Evolutionary conservation across 2,797 vertebrate genomes (phyloP), one percentile per base, ranked within the genome.

Genomic region (Peromyscus attwateri): DNA sequence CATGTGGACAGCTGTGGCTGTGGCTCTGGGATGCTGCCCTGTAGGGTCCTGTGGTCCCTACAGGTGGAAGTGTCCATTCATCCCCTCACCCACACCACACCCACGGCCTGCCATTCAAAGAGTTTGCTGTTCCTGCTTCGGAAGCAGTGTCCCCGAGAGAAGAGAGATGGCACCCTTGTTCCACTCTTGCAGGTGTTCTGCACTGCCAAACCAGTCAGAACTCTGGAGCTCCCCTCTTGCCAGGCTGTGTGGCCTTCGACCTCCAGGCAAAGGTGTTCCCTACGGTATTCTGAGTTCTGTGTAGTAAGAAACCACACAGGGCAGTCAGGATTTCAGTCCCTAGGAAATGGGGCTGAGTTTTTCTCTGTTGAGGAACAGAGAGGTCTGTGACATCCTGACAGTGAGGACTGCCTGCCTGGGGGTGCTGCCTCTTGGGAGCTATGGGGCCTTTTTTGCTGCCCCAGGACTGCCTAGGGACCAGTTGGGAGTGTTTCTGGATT

Each of bases 121-220:
- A n/a, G 16, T 37, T 19, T 37, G 29, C 73, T 3, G 31, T 55
- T 27, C 17, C 64, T 4, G 34, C 70, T 57, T 31, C 14, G 8
- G 49, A 79, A 17, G 52, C 9, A 21, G 29, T 60, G 10, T 62
- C 79, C 0, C 0, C 0, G 12, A 2, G 57, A 21, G 96, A 95
- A 87, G 97, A 55, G 43, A 98, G 98, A 89, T 98, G 89, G 97
- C 97, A 82, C 97, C 97, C 94, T 97, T 93, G 97, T 88, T 94
- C 87, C 5, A 7, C 34, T 52, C 66, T 40, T 34, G 34, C 87
- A 64, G 60, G 49, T 0, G 46, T 11, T 0, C 57, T 81, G 43
- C 37, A 52, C 23, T 0, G 25, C 43, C 29, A 43, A 79, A 71
- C 14, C n/a, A 7, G 76, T 88, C 52, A 31, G 40, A 76, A n/a